Percentiles rank a stretch among this genome's conserved stretches.
Conservation (phyloP, 2,888 invertebrate genomes). For the Cepaea hortensis region DNA sequence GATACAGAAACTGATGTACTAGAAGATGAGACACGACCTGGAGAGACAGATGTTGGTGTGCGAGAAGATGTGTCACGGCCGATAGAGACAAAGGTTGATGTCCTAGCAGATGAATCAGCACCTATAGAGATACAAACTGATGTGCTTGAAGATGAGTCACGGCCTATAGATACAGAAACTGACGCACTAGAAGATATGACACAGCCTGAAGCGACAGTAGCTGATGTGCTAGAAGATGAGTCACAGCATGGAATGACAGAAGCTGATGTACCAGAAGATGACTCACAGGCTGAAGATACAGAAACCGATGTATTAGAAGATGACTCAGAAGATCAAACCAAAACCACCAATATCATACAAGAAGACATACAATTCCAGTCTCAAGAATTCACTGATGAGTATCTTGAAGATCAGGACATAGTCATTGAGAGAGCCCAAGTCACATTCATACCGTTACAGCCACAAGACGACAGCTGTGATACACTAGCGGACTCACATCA, state of each 20-base stretch:
- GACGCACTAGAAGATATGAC: background rate
- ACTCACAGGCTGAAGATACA: background rate
- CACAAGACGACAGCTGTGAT: background rate
- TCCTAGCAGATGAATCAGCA: too few relatives aligned
- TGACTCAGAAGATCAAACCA: too few relatives aligned
- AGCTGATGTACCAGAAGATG: background rate
- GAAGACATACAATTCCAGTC: background rate
- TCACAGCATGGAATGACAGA: background rate
- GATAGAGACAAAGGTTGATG: too few relatives aligned
- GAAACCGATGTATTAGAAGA: too few relatives aligned
- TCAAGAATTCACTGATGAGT: background rate
- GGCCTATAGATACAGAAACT: too few relatives aligned
- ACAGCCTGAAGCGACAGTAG: background rate
- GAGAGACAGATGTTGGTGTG: too few relatives aligned
- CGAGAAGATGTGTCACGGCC: too few relatives aligned
- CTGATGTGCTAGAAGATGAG: background rate
- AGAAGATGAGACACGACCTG: too few relatives aligned
- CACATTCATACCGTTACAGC: background rate
- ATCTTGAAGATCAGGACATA: constrained; percentile 1
- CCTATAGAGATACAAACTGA: too few relatives aligned
- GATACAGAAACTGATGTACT: background rate
- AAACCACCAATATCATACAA: too few relatives aligned
- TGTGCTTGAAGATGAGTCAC: too few relatives aligned
- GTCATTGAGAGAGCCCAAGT: background rate
- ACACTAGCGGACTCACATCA: background rate